phyloP scores from a whole-genome alignment of 2,888 invertebrate genomes.

The Hypomecis atomaria region DNA sequence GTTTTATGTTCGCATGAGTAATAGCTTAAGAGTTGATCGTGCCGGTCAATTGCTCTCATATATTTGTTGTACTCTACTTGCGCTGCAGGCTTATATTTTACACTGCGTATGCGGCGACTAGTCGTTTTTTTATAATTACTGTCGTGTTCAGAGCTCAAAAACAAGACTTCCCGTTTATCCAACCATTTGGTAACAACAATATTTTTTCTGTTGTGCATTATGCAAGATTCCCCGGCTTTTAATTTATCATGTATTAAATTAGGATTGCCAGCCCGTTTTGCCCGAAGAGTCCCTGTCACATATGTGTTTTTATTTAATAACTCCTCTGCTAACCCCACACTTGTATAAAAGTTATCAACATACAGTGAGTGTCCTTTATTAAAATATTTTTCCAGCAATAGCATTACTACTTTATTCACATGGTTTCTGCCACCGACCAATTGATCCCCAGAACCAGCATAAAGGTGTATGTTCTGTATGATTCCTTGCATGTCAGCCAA shows the following conservation, averaged over 20 bases:
- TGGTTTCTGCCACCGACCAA: conserved; percentile 49
- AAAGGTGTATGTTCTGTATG: conserved; percentile 48
- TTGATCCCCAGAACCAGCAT: conserved; percentile 44
- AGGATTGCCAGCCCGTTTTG: conserved; percentile 40
- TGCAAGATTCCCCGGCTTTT: conserved; percentile 38
- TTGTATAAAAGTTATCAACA: conserved; percentile 45
- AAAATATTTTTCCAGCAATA: conserved; percentile 41
- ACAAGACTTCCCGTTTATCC: conserved; percentile 48
- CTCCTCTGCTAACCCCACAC: conserved; percentile 37
- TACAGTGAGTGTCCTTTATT: conserved; percentile 40
- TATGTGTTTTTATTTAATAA: conserved; percentile 41
- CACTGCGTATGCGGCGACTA: conserved; percentile 27
- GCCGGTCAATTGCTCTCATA: conserved; percentile 17
- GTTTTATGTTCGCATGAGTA: conserved; percentile 37
- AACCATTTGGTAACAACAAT: conserved; percentile 41
- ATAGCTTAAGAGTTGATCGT: conserved; percentile 34
- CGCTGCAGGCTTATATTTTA: conserved; percentile 24
- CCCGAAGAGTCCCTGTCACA: conserved; percentile 42
- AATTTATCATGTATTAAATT: conserved; percentile 27
- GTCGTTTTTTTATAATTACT: conserved; percentile 25
- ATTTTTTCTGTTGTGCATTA: conserved; percentile 35
- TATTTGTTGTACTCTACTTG: conserved; percentile 27
- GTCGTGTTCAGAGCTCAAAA: conserved; percentile 35
- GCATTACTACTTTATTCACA: conserved; percentile 42
- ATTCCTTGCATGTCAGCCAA: conserved; percentile 35